Conservation (phyloP, 2,888 invertebrate species). For the Drosophila mettleri region DNA sequence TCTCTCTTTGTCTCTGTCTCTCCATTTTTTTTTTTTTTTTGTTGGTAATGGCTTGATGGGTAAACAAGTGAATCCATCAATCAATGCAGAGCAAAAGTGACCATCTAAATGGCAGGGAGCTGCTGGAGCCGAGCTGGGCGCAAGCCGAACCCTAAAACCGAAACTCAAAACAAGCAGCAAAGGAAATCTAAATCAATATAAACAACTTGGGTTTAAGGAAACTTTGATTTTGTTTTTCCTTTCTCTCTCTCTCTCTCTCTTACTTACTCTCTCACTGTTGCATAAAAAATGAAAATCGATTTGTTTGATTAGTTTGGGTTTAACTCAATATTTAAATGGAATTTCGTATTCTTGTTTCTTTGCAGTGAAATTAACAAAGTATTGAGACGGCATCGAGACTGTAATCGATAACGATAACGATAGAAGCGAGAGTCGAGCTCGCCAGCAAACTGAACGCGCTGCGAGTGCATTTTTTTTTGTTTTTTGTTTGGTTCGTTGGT, state of each 20-base stretch:
- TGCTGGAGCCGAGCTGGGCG: neutral
- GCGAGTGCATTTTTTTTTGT: conserved; percentile 44
- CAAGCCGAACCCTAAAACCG: neutral
- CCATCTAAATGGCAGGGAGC: conserved; percentile 41
- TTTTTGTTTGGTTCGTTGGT: conserved; percentile 50
- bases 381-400: conserved; percentile 2
- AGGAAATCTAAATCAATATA: conserved; percentile 1
- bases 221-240: neutral
- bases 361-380: conserved; percentile 31
- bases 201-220: conserved; percentile 5
- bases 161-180: neutral
- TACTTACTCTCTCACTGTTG: neutral
- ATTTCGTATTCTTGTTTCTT: conserved; percentile 11
- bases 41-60: conserved; percentile 58
- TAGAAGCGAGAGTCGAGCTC: conserved; percentile 7
- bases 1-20: conserved; percentile 7
- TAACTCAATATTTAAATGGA: neutral
- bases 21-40: neutral
- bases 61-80: conserved; percentile 77
- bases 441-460: conserved; percentile 41
- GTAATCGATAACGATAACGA: conserved; percentile 24
- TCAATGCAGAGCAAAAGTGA: conserved; percentile 74
- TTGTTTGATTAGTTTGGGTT: neutral
- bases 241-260: neutral
- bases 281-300: neutral